A percentile compares a stretch with the other conserved stretches of the same genome.
These are phyloP conservation scores for Sphyrna mokarran DNA, from an alignment of 2,113 vertebrate genomes.

Conservation along the genomic window DNA sequence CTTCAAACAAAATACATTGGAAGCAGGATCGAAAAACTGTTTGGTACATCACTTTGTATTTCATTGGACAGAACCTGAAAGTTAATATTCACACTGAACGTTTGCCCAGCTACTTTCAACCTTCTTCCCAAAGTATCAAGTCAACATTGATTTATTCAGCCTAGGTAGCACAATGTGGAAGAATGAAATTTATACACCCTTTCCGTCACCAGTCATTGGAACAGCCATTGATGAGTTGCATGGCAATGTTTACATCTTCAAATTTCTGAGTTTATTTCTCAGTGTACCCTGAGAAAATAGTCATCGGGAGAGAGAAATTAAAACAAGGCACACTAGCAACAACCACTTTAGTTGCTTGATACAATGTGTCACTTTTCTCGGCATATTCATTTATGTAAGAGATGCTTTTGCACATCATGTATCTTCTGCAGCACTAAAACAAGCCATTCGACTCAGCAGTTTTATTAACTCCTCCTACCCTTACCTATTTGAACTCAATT, in stretches of 20 bases:
- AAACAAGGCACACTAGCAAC: background rate
- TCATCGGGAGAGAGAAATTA: background rate
- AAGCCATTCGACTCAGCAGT: no score
- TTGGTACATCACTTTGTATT: background rate
- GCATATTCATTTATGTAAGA: background rate
- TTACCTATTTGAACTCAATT: background rate
- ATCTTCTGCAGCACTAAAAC: no score
- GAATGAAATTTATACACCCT: background rate
- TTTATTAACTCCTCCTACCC: background rate
- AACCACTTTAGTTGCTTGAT: background rate
- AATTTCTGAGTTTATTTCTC: background rate
- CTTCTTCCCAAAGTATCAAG: background rate
- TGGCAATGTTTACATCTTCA: background rate
- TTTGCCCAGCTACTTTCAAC: background rate
- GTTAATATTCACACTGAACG: background rate
- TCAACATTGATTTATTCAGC: background rate
- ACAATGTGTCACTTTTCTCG: background rate
- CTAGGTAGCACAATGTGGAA: background rate
- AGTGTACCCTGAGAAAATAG: background rate
- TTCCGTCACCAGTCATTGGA: background rate
- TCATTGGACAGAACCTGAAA: background rate
- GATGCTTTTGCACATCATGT: background rate
- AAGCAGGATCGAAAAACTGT: background rate
- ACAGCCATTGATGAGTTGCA: background rate
- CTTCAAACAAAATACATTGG: background rate